Evolutionary conservation across 2,113 vertebrate genomes (phyloP).

Genomic region (Muntiacus reevesi): DNA sequence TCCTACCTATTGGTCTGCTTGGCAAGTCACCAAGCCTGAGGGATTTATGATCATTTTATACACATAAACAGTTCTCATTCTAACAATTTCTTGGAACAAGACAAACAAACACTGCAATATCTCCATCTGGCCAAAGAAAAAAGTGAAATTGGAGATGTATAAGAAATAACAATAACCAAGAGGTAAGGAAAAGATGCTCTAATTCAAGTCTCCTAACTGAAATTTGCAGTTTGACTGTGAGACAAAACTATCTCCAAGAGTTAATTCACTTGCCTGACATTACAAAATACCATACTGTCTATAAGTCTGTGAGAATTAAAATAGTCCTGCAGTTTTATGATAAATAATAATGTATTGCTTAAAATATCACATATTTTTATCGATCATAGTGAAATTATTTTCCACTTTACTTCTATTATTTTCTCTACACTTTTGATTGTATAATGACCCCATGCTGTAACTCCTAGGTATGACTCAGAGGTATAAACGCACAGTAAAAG

Average conservation of each 20-base stretch:
- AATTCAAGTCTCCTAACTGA: background rate
- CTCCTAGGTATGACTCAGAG: constrained; percentile 28
- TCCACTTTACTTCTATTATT: background rate
- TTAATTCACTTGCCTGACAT: background rate
- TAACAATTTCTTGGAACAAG: background rate
- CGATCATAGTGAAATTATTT: background rate
- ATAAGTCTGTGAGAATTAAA: background rate
- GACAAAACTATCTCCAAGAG: background rate
- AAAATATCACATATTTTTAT: background rate
- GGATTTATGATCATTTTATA: background rate
- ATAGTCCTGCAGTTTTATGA: background rate
- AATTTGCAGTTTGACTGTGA: background rate
- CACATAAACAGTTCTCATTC: background rate
- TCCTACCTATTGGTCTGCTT: background rate
- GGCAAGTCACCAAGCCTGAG: background rate
- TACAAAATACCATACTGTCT: background rate
- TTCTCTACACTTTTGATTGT: background rate
- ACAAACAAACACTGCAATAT: background rate
- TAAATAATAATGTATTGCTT: background rate
- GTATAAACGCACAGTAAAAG: constrained; percentile 3
- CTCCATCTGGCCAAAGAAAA: background rate
- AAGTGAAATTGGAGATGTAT: background rate
- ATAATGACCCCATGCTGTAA: background rate
- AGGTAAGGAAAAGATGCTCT: background rate
- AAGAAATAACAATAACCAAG: background rate